A percentile compares a stretch with the other conserved stretches of the same genome.
These are phyloP conservation scores for Sebastes baramenuke DNA, from an alignment of 2,797 vertebrate species.

Conservation along the genomic window DNA sequence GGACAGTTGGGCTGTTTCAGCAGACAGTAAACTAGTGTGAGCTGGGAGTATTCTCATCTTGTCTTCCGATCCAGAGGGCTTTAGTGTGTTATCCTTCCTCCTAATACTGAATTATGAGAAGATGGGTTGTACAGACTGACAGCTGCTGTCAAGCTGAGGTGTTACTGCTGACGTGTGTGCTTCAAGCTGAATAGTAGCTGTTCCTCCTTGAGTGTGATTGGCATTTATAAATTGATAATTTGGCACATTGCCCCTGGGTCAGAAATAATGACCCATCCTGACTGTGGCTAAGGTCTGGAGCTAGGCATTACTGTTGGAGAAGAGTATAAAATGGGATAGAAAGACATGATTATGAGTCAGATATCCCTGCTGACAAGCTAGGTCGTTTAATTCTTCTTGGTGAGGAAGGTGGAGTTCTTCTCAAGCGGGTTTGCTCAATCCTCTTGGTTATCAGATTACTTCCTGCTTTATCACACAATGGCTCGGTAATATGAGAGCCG, in stretches of 20 bases:
- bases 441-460: constrained; percentile 72
- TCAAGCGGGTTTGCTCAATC: constrained; percentile 38
- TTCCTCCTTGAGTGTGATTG: background rate
- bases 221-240: background rate
- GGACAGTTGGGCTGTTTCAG: constrained; percentile 27
- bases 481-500: constrained; percentile 69
- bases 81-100: constrained; percentile 13
- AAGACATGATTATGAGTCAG: background rate
- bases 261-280: background rate
- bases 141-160: constrained; percentile 24
- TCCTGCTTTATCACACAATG: constrained; percentile 68
- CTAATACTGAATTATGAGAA: constrained; percentile 33
- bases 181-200: constrained; percentile 8
- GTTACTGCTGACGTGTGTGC: background rate
- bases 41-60: constrained; percentile 37
- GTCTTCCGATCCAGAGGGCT: constrained; percentile 11
- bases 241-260: background rate
- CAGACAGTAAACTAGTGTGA: constrained; percentile 57
- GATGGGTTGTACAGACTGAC: constrained; percentile 28
- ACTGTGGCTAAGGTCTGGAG: background rate
- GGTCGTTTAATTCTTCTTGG: constrained; percentile 31
- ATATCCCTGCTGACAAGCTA: constrained; percentile 12
- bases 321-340: background rate
- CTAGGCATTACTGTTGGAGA: background rate
- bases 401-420: constrained; percentile 40